A percentile compares a stretch with the other conserved stretches of the same genome.
Conservation (phyloP, 1,140 invertebrate genomes). For the Cotesia vestalis region DNA sequence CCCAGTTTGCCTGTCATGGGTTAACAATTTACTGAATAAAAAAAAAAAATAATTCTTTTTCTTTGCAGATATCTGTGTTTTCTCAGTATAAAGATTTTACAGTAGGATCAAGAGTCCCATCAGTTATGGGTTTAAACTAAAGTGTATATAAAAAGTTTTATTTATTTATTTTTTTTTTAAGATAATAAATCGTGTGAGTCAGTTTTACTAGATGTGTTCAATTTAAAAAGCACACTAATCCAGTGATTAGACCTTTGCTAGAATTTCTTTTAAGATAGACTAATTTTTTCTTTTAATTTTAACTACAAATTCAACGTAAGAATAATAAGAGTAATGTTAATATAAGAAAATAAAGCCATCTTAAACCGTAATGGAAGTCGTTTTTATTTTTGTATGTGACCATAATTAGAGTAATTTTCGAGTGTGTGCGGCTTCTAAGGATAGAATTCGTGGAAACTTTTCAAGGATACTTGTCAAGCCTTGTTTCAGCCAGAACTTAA, state of each 20-base stretch:
- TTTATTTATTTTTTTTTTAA: neutral
- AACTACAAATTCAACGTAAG: too few relatives aligned
- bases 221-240: conserved; percentile 1
- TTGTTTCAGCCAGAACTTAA: too few relatives aligned
- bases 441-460: too few relatives aligned
- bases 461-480: too few relatives aligned
- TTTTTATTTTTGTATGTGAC: too few relatives aligned
- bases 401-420: too few relatives aligned
- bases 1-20: too few relatives aligned
- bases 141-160: neutral
- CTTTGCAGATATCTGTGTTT: conserved; percentile 86
- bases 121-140: conserved; percentile 56
- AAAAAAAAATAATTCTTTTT: conserved; percentile 50
- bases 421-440: too few relatives aligned
- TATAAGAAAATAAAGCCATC: too few relatives aligned
- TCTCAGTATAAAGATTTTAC: conserved; percentile 92
- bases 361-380: too few relatives aligned
- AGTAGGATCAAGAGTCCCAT: conserved; percentile 71
- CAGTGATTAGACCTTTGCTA: neutral
- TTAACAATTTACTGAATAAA: neutral
- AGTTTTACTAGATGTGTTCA: conserved; percentile 20
- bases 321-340: too few relatives aligned
- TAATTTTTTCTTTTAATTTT: conserved; percentile 11
- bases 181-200: neutral
- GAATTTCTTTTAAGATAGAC: conserved; percentile 1